Conservation (phyloP, 1,140 invertebrate species). For the Trachymyrmex cornetzi region DNA sequence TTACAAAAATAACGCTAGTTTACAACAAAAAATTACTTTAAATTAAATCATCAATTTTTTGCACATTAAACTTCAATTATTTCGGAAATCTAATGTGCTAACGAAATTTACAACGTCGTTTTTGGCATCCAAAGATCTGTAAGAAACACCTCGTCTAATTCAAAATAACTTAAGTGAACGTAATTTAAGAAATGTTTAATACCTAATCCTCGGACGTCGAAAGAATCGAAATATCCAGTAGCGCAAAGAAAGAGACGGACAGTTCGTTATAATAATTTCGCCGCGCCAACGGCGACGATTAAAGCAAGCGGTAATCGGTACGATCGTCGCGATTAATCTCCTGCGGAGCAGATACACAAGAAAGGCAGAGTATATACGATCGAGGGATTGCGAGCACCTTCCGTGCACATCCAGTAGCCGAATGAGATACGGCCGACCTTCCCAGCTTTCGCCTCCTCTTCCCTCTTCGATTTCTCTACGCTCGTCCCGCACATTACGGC, state of each 20-base stretch:
- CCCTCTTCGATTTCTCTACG: neutral
- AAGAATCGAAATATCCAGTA: neutral
- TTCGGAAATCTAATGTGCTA: too few species aligned
- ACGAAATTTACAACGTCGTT: too few species aligned
- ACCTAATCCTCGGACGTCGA: neutral
- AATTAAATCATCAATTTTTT: too few species aligned
- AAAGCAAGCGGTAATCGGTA: conserved; percentile 20
- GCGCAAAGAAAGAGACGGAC: neutral
- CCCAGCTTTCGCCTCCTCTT: neutral
- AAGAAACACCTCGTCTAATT: too few species aligned
- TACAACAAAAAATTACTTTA: too few species aligned
- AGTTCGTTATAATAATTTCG: conserved; percentile 13
- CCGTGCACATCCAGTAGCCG: conserved; percentile 48
- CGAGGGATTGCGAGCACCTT: conserved; percentile 36
- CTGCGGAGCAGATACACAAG: conserved; percentile 9
- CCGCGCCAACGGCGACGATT: conserved; percentile 18
- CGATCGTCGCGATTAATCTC: conserved; percentile 50
- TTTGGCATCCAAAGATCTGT: too few species aligned
- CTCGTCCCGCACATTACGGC: conserved; percentile 70
- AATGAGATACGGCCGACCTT: conserved; percentile 36
- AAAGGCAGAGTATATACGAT: neutral
- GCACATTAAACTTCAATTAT: too few species aligned
- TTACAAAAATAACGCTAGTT: neutral
- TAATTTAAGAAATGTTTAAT: neutral
- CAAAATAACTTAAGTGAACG: too few species aligned